Evolutionary conservation across 2,888 invertebrate genomes (phyloP).

Genomic region (Acleris holmiana): DNA sequence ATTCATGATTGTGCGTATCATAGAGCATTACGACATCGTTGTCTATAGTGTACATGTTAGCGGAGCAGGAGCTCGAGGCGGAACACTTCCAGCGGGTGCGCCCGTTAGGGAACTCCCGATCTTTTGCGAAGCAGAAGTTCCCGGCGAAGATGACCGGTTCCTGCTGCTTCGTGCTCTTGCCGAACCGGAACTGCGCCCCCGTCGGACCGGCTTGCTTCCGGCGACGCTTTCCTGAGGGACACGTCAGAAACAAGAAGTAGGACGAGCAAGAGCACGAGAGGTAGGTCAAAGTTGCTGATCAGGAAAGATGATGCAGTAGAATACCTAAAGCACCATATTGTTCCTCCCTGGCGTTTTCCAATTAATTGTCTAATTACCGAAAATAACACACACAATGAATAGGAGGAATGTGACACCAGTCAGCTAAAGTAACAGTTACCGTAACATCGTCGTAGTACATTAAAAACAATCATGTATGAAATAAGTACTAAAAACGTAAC

Average conservation of each 20-base stretch:
- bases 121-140: slow-evolving; percentile 58
- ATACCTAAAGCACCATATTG: too few species aligned
- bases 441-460: neutral
- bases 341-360: too few species aligned
- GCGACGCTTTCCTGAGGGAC: neutral
- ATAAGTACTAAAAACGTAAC: neutral
- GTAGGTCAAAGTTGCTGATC: too few species aligned
- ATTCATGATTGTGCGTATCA: slow-evolving; percentile 60
- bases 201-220: neutral
- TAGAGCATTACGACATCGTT: slow-evolving; percentile 60
- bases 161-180: slow-evolving; percentile 49
- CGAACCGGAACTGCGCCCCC: slow-evolving; percentile 55
- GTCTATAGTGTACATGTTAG: slow-evolving; percentile 63
- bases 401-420: too few species aligned
- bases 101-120: slow-evolving; percentile 57
- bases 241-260: slow-evolving; percentile 2
- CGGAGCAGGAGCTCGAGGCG: slow-evolving; percentile 53
- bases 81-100: slow-evolving; percentile 62
- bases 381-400: too few species aligned
- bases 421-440: too few species aligned
- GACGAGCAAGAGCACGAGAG: neutral
- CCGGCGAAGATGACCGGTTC: slow-evolving; percentile 59
- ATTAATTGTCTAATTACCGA: too few species aligned
- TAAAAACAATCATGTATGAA: neutral
- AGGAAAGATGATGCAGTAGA: too few species aligned